A percentile compares a stretch with the other conserved stretches of the same genome.
Conservation (phyloP, 2,113 vertebrate genomes). For the Trematomus loennbergii region DNA sequence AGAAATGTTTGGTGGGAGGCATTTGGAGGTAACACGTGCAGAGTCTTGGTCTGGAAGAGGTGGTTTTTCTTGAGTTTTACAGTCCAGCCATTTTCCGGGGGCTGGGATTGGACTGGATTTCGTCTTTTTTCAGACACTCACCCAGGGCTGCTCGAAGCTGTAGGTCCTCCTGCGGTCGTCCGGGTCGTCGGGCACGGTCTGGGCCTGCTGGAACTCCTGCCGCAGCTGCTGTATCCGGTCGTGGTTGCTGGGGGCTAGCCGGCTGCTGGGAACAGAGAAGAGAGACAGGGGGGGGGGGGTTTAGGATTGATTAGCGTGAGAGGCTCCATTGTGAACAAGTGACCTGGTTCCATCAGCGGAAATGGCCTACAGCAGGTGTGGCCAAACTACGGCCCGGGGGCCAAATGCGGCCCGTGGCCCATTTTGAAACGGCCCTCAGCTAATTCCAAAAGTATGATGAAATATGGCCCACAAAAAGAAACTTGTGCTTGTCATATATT, state of each 20-base stretch:
- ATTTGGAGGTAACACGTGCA: conserved; percentile 6
- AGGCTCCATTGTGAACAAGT: conserved; percentile 52
- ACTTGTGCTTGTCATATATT: too few species aligned
- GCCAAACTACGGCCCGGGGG: too few species aligned
- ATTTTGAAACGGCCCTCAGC: too few species aligned
- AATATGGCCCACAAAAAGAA: too few species aligned
- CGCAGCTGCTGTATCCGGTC: conserved; percentile 97
- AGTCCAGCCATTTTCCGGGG: conserved; percentile 14
- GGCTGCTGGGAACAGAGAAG: conserved; percentile 80
- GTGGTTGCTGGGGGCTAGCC: conserved; percentile 93
- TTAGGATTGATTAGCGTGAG: conserved; percentile 50
- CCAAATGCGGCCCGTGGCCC: too few species aligned
- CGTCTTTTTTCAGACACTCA: conserved; percentile 79
- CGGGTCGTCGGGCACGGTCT: conserved; percentile 90
- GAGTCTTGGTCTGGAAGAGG: conserved; percentile 27
- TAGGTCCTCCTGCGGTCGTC: conserved; percentile 91
- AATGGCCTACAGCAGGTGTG: too few species aligned
- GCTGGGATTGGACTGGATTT: background rate
- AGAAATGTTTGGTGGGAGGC: too few species aligned
- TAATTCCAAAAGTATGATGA: too few species aligned
- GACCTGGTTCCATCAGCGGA: conserved; percentile 60
- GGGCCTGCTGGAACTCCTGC: conserved; percentile 95
- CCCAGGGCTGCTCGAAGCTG: conserved; percentile 95
- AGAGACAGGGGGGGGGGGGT: background rate
- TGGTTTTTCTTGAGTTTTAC: conserved; percentile 7